These are phyloP conservation scores for Ardeotis arabs DNA, from an alignment of 2,113 vertebrate genomes.

Conservation along the genomic window DNA sequence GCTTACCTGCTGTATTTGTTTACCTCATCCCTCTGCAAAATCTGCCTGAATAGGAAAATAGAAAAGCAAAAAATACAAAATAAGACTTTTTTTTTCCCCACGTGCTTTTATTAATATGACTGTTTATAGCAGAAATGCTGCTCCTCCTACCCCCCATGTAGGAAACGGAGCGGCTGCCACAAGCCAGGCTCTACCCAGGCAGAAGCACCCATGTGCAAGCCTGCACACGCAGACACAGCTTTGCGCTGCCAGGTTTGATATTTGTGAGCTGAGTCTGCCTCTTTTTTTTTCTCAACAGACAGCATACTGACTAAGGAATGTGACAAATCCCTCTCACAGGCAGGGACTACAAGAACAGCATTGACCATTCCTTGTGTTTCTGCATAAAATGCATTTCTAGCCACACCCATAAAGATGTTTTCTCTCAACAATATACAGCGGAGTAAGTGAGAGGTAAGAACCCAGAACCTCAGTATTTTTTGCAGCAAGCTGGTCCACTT, in stretches of 20 bases:
- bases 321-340: background rate
- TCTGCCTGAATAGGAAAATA: background rate
- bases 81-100: no score
- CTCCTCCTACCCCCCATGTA: background rate
- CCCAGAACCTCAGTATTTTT: background rate
- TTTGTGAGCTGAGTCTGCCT: background rate
- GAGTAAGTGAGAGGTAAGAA: background rate
- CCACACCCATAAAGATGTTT: background rate
- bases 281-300: background rate
- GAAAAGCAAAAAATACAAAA: background rate
- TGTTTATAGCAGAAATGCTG: background rate
- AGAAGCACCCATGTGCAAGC: background rate
- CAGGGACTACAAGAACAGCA: background rate
- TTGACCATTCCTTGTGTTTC: background rate
- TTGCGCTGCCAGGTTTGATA: background rate
- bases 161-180: background rate
- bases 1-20: background rate
- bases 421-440: background rate
- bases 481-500: background rate
- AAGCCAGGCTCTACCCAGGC: background rate
- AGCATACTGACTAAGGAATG: background rate
- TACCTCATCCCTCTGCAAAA: background rate
- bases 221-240: background rate
- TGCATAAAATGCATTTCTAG: background rate
- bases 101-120: background rate